Percentiles rank a stretch among this genome's conserved stretches.
Evolutionary conservation across 2,113 vertebrate genomes (phyloP).

Genomic region (Apus apus): DNA sequence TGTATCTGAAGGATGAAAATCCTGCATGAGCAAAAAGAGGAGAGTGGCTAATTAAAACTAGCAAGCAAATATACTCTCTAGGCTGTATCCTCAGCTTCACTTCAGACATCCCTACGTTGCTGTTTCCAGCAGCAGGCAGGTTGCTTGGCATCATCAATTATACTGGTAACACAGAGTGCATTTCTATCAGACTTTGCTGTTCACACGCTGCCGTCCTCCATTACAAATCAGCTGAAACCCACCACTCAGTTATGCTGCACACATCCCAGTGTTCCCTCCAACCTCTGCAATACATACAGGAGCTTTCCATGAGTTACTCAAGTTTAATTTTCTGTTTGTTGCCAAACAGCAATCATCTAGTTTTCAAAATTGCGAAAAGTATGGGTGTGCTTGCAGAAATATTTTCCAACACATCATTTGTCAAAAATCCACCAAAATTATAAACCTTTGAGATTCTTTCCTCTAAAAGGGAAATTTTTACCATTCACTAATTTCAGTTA

Average conservation of each 20-base stretch:
- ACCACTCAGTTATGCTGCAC: background rate
- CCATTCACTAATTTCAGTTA: background rate
- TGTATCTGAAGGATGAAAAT: slow-evolving; percentile 40
- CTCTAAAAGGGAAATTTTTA: background rate
- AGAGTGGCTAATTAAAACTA: slow-evolving; percentile 35
- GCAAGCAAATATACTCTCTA: background rate
- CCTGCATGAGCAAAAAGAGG: slow-evolving; percentile 1
- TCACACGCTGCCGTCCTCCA: background rate
- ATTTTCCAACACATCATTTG: background rate
- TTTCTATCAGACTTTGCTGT: background rate
- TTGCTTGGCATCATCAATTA: background rate
- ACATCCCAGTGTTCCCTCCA: background rate
- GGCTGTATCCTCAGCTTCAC: background rate
- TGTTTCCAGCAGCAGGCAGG: background rate
- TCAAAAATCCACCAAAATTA: background rate
- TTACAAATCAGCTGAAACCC: background rate
- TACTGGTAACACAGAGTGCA: background rate
- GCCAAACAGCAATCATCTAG: background rate
- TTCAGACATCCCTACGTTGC: background rate
- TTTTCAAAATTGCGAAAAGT: background rate
- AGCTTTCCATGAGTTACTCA: background rate
- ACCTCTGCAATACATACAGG: background rate
- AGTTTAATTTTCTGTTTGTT: background rate
- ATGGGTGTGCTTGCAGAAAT: background rate
- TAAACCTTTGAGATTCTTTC: background rate